Evolutionary conservation across 2,797 vertebrate genomes (phyloP).

Genomic region (Anabas testudineus): DNA sequence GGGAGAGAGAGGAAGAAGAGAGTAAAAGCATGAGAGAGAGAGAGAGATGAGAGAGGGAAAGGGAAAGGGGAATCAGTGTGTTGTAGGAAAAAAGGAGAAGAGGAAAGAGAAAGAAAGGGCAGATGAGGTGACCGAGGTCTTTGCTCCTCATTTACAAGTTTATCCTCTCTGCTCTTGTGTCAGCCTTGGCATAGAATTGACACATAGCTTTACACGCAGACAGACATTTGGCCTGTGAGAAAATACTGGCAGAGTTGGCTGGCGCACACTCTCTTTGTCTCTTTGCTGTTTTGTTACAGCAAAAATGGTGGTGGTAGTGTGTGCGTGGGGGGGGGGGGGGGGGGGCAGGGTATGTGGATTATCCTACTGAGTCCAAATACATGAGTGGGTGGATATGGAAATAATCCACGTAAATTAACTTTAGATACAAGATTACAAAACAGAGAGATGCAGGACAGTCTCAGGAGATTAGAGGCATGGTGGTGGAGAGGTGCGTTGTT

Average conservation of each 20-base stretch:
- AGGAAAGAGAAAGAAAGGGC: slow-evolving; percentile 62
- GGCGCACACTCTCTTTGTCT: slow-evolving; percentile 61
- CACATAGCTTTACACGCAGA: slow-evolving; percentile 78
- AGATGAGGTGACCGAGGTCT: slow-evolving; percentile 74
- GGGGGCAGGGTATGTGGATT: slow-evolving; percentile 52
- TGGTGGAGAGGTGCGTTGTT: not conserved
- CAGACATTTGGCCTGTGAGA: slow-evolving; percentile 72
- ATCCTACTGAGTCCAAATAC: slow-evolving; percentile 64
- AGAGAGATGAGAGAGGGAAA: slow-evolving; percentile 57
- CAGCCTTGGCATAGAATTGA: slow-evolving; percentile 69
- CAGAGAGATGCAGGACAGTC: slow-evolving; percentile 36
- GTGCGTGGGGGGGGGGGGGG: not conserved
- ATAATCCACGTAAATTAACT: slow-evolving; percentile 69
- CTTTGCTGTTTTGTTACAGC: slow-evolving; percentile 50
- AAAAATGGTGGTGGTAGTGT: slow-evolving; percentile 30
- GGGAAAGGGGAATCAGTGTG: slow-evolving; percentile 44
- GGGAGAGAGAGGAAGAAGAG: slow-evolving; percentile 53
- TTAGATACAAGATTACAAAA: slow-evolving; percentile 69
- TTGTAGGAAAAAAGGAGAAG: slow-evolving; percentile 40
- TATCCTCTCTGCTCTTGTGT: slow-evolving; percentile 66
- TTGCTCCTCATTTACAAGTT: slow-evolving; percentile 69
- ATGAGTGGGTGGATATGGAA: slow-evolving; percentile 65
- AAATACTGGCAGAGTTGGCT: slow-evolving; percentile 58
- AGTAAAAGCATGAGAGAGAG: slow-evolving; percentile 67
- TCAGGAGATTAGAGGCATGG: not conserved